phyloP scores from a whole-genome alignment of 64 coral and sea anemone genomes.

The Catalaphyllia jardinei region DNA sequence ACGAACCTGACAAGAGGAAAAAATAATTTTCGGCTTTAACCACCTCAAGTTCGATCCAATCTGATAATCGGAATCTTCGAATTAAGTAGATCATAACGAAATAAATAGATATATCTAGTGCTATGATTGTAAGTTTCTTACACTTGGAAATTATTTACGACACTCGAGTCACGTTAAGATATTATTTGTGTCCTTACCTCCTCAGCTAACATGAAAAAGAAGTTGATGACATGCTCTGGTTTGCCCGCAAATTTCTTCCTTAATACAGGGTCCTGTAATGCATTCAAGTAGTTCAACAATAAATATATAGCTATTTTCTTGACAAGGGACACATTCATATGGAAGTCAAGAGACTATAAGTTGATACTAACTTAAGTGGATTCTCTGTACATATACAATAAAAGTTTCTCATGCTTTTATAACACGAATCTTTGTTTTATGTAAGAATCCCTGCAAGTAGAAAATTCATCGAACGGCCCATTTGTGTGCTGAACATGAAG shows the following conservation, averaged over 20 bases:
- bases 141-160: too few species aligned
- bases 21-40: not conserved
- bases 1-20: conserved; percentile 66
- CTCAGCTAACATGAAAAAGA: conserved; percentile 97
- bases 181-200: conserved; percentile 57
- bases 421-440: too few species aligned
- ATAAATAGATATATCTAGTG: too few species aligned
- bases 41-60: not conserved
- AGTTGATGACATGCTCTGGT: conserved; percentile 93
- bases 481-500: too few species aligned
- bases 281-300: not conserved
- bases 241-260: conserved; percentile 97
- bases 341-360: too few species aligned
- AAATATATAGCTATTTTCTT: not conserved
- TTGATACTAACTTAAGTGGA: too few species aligned
- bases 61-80: not conserved
- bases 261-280: conserved; percentile 80
- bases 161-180: not conserved
- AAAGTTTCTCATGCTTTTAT: too few species aligned
- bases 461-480: too few species aligned
- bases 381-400: too few species aligned
- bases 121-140: too few species aligned
- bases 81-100: not conserved
- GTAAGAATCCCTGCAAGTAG: too few species aligned
- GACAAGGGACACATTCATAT: too few species aligned